Evolutionary conservation across 23 tunicate genomes (phyloP).

Genomic region (Styela clava): DNA sequence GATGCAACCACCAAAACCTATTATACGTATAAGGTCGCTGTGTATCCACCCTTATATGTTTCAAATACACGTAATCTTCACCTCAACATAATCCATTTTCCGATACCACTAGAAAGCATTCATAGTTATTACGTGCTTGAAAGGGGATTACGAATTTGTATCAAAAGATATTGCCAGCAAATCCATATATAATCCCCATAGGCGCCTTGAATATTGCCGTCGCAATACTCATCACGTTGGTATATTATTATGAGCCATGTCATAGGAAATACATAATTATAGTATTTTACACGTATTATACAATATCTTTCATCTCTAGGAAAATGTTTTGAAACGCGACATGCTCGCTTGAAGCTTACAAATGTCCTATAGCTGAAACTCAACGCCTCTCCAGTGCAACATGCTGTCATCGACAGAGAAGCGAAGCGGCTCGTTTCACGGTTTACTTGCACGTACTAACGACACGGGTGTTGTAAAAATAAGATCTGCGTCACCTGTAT

Average conservation of each 20-base stretch:
- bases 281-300: neutral
- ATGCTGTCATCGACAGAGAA: no score
- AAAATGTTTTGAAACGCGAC: no score
- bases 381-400: no score
- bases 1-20: no score
- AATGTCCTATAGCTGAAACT: no score
- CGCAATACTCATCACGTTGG: neutral
- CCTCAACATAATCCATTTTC: no score
- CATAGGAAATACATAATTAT: neutral
- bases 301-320: no score
- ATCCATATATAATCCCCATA: neutral
- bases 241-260: neutral
- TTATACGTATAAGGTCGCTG: no score
- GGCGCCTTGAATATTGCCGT: neutral
- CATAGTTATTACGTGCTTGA: neutral
- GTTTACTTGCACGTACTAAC: neutral
- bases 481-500: neutral
- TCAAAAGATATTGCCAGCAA: neutral
- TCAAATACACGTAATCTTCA: no score
- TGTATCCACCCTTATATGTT: no score
- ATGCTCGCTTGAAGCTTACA: no score
- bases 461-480: neutral
- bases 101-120: neutral
- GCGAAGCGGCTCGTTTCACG: neutral
- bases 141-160: neutral